phyloP scores from a whole-genome alignment of 2,113 vertebrate genomes.

The Hyla sarda region DNA sequence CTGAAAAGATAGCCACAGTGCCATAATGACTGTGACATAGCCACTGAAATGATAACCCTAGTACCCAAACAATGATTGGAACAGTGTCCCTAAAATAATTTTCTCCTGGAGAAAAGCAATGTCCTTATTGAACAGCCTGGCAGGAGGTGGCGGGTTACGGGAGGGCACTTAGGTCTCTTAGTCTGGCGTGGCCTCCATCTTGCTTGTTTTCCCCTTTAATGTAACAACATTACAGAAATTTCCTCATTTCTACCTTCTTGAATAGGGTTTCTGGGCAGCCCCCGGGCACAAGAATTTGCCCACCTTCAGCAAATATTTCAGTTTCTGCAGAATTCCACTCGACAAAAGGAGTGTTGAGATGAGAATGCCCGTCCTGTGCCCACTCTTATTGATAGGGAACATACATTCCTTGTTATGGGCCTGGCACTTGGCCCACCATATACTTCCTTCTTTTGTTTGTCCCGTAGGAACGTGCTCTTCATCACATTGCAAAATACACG shows the following conservation, averaged over 20 bases:
- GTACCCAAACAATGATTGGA: not conserved
- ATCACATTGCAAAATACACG: not conserved
- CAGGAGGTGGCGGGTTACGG: not conserved
- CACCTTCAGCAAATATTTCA: conserved; percentile 50
- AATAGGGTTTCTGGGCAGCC: conserved; percentile 21
- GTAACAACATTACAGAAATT: not conserved
- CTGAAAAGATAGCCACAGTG: no score
- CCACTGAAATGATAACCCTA: not conserved
- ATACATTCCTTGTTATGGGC: not conserved
- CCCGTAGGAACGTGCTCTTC: not conserved
- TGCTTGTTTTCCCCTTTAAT: not conserved
- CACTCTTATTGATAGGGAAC: not conserved
- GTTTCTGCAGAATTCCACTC: conserved; percentile 42
- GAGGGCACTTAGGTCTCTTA: not conserved
- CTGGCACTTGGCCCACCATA: not conserved
- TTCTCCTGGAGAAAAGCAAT: not conserved
- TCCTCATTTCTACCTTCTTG: not conserved
- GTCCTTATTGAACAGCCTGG: not conserved
- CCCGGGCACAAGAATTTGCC: conserved; percentile 33
- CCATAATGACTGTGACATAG: no score
- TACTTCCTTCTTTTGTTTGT: not conserved
- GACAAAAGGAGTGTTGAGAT: conserved; percentile 22
- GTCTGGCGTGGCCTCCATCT: not conserved
- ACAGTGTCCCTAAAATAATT: not conserved
- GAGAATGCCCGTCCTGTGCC: not conserved